Base-by-base conservation (phyloP, 2,888 invertebrate genomes). In the Choreutis nemorana region DNA sequence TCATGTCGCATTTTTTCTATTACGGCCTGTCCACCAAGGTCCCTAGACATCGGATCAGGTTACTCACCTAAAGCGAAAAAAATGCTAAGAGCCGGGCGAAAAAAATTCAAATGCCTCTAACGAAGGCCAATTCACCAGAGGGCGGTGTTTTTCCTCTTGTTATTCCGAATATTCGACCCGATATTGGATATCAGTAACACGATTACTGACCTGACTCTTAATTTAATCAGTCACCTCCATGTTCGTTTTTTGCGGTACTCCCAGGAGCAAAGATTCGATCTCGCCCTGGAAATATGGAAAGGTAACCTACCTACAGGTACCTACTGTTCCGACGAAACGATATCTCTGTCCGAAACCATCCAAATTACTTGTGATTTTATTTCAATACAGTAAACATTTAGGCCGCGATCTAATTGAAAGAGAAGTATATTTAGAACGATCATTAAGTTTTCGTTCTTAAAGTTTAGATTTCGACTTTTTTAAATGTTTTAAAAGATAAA, bases 161-260 rank as follows among this genome's bases (percentile, higher is more conserved):
- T 70, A 64, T 67, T 64, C 51, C 53, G 63, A 61, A 66, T 63
- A 61, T 60, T 64, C 55, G 51, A 44, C 49, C 55, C 50, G 55
- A 67, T 73, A 68, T 77, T 73, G 65, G 68, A 57, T 75, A 66
- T 75, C 75, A 51, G 72, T 77, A 78, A 78, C 64, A 55, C 58
- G 71, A 78, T 78, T 77, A 78, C 70, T 77, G 77, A 73, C 75
- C 75, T 64, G 58, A 50, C 60, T n/a, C 66, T 63, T 77, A 78
- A 78, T 75, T 73, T 63, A 57, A 77, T 78, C 68, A 72, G 55
- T 45, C 47, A 50, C 45, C 53, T 50, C 35, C 46, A 52, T 59
- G 55, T 63, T 39, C 62, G 56, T 47, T 59, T 56, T 64, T 63
- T 71, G 63, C 55, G 62, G 55, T 36, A 35, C 47, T 53, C 49